Evolutionary conservation across 2,113 vertebrate genomes (phyloP), one percentile per base, ranked within the genome.

Genomic region (Mesembrinibis cayennensis): DNA sequence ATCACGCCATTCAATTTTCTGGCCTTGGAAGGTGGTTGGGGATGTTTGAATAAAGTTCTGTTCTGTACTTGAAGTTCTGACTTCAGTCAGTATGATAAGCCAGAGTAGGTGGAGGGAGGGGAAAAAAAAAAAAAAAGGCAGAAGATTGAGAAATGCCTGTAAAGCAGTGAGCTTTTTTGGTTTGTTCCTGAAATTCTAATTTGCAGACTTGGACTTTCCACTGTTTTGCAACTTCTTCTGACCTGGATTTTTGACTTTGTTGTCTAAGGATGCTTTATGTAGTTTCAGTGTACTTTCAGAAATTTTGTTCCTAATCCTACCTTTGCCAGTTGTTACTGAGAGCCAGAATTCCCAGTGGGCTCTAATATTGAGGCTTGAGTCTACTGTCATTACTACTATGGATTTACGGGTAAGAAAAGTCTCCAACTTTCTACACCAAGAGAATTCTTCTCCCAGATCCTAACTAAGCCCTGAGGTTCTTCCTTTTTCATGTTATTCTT

Each of bases 121-220:
- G 38, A 38, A 9, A 8, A 29, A 12, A 9, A 32, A 38, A 29
- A 27, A 27, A n/a, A 34, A 50, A 52, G 91, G 85, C 92, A 96
- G 95, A 96, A 96, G 95, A 38, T 82, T 87, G 52, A 91, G 82
- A 87, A 94, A 26, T 84, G 81, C 45, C 87, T 29, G n/a, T 91
- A 65, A 84, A 82, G 69, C 90, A 93, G 71, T 19, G 36, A 96
- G 79, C 82, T 90, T 94, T 94, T 97, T 96, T 83, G 9, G 86
- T 88, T 96, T 95, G 90, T 96, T 97, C 96, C 94, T 95, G 94
- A 95, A 97, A 96, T 95, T 86, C 82, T 93, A 40, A 83, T 90
- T 69, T 92, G 85, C 93, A 95, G 90, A 70, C 67, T 95, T 93
- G 85, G 67, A 90, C 66, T 97, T 96, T 95, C 89, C 94, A 81